phyloP scores from a whole-genome alignment of 2,113 vertebrate genomes.

The Bufo gargarizans region DNA sequence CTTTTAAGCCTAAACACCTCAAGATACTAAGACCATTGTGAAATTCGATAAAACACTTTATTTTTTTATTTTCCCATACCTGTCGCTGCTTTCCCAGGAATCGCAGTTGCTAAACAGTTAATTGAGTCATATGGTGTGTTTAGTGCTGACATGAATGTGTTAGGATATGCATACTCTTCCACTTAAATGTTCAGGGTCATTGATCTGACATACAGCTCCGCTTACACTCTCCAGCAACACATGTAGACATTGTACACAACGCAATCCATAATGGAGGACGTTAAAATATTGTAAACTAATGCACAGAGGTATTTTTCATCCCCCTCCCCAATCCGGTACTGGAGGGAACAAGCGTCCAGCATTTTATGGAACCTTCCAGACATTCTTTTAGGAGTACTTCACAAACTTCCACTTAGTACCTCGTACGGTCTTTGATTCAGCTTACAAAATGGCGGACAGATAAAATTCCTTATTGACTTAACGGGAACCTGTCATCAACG shows the following conservation, averaged over 20 bases:
- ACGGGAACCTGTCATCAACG: no score
- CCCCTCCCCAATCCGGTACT: neutral
- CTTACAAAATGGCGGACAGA: no score
- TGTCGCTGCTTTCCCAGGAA: neutral
- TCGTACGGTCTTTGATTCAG: no score
- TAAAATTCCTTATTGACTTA: no score
- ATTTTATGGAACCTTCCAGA: neutral
- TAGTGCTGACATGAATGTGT: conserved; percentile 34
- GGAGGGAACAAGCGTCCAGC: neutral
- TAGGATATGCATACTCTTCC: neutral
- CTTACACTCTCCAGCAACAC: fast-evolving
- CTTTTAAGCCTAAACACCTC: neutral
- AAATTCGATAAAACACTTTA: no score
- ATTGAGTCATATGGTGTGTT: neutral
- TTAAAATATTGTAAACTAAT: neutral
- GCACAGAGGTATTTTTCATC: neutral
- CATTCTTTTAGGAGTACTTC: neutral
- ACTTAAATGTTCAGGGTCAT: conserved; percentile 14
- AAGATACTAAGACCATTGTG: neutral
- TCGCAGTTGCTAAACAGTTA: conserved; percentile 35
- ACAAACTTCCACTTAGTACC: neutral
- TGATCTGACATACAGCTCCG: neutral
- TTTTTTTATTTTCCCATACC: neutral
- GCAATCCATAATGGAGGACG: neutral
- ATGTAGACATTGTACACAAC: neutral